Percentiles rank a stretch among this genome's conserved stretches.
These are phyloP conservation scores for Hyphantria cunea DNA, from an alignment of 1,140 invertebrate genomes.

Conservation along the genomic window DNA sequence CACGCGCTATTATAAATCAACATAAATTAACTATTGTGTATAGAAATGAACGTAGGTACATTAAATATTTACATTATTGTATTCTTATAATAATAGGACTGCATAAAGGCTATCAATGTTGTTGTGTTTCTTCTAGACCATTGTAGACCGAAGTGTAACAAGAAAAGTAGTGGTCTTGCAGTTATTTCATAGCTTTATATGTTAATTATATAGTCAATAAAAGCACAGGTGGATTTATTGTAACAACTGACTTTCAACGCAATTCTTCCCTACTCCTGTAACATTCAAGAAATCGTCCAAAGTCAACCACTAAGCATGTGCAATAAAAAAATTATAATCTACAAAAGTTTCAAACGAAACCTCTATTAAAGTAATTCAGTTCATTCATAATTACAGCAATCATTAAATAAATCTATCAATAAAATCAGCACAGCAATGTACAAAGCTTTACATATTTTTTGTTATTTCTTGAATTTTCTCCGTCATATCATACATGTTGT, in stretches of 20 bases:
- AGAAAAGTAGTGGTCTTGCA: too few species aligned
- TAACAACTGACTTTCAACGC: too few species aligned
- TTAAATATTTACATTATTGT: slow-evolving; percentile 60
- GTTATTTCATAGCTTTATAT: slow-evolving; percentile 4
- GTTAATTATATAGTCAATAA: slow-evolving; percentile 13
- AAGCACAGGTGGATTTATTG: slow-evolving; percentile 18
- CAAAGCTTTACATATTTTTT: slow-evolving; percentile 54
- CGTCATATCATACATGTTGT: slow-evolving; percentile 26
- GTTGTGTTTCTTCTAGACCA: background rate
- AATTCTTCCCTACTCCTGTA: too few species aligned
- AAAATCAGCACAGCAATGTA: slow-evolving; percentile 49
- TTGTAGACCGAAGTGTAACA: background rate
- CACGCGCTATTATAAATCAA: slow-evolving; percentile 56
- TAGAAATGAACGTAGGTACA: slow-evolving; percentile 44
- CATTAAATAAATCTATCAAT: slow-evolving; percentile 26
- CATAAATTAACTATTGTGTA: slow-evolving; percentile 55
- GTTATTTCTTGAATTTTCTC: slow-evolving; percentile 29
- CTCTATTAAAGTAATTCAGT: slow-evolving; percentile 32
- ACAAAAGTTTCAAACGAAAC: slow-evolving; percentile 26
- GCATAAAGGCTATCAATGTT: slow-evolving; percentile 15
- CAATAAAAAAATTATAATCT: slow-evolving; percentile 28
- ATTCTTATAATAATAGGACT: slow-evolving; percentile 21
- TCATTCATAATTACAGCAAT: slow-evolving; percentile 39
- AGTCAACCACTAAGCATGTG: slow-evolving; percentile 9
- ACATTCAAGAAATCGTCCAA: too few species aligned